Base-by-base conservation (phyloP, 2,113 vertebrate species). In the Rallus limicola region DNA sequence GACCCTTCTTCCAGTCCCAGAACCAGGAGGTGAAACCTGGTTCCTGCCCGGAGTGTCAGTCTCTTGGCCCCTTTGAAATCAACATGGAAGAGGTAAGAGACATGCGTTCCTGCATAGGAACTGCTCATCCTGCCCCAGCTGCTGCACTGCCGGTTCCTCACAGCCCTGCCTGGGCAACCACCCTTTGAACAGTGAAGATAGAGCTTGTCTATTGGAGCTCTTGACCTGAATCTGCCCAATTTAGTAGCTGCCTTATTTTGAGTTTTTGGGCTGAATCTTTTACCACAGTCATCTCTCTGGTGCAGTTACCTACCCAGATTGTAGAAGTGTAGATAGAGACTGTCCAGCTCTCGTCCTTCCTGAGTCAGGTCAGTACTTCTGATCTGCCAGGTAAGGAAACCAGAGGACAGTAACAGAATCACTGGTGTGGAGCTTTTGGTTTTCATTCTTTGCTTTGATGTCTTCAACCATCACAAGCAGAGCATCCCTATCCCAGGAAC, bases 21-120 rank as follows among this genome's bases (percentile, higher is more conserved):
- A 99, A 99, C 98, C 99, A 99, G 98, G 99, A 99, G 72, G 99
- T 99, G 97, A 99, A 99, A 97, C 99, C 99, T 0, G 99, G 99
- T 31, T 99, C 99, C 84, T 99, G 99, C 52, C 99, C 99, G 0
- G 99, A 99, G 97, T 99, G 99, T 95, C 99, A 99, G 96, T 99
- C 99, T 3, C 79, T 98, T 10, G 99, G 99, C 3, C 99, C 99
- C 3, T 99, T 99, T 21, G 99, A 99, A 90, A 99, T 99, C 98
- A 99, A 99, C 98, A 99, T 99, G 99, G 99, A 99, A 88, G 98
- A 99, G 99, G 99, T 99, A 82, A 97, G 98, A 50, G 34, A 23
- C 36, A 31, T 33, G 17, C 64, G 76, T 82, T 48, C 16, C 23
- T 71, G 38, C 19, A 9, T 5, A n/a, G 33, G 29, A 25, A 23